Evolutionary conservation across 1,140 invertebrate genomes (phyloP), one percentile per base, ranked within the genome.

Genomic region (Paramacrobiotus metropolitanus): DNA sequence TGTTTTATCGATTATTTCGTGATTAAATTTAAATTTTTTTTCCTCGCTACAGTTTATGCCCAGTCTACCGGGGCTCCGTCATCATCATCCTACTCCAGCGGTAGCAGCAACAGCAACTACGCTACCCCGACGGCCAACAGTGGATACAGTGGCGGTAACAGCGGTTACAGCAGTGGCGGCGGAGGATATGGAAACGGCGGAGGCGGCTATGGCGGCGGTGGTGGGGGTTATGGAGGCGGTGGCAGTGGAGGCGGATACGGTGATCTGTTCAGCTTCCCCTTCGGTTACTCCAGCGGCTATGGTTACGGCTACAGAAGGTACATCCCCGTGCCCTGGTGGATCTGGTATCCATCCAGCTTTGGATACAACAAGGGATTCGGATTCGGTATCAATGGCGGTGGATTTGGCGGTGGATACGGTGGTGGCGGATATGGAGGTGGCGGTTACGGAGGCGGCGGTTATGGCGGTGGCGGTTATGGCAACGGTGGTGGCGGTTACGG

Each of bases 271-370:
- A 55, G 48, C 48, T 55, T 55, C 48, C 48, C 48, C 48, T 55
- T 55, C 48, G 48, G 48, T 20, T 55, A 55, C 48, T 55, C 48
- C 48, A 55, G 48, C 48, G 48, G 48, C 28, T 55, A 55, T 24
- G 48, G 48, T 20, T 55, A 55, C 48, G 48, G 48, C 9, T 55
- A 55, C 48, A 55, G 48, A 28, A 55, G 48, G 48, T 55, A 55
- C 48, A 55, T 55, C 48, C 48, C 48, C 48, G 48, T 55, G 15
- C 48, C 48, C 48, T 55, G 48, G 48, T 55, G 48, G 48, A 55
- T 55, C 48, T 55, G 48, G 48, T 55, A 55, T 28, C 48, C 48
- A 15, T 20, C 15, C 48, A 55, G 48, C 48, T 55, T 55, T 24
- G 48, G 48, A 15, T 55, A 20, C 48, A 55, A 55, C 48, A 55